phyloP scores from a whole-genome alignment of 1,140 invertebrate species.

The Drosophila tani region DNA sequence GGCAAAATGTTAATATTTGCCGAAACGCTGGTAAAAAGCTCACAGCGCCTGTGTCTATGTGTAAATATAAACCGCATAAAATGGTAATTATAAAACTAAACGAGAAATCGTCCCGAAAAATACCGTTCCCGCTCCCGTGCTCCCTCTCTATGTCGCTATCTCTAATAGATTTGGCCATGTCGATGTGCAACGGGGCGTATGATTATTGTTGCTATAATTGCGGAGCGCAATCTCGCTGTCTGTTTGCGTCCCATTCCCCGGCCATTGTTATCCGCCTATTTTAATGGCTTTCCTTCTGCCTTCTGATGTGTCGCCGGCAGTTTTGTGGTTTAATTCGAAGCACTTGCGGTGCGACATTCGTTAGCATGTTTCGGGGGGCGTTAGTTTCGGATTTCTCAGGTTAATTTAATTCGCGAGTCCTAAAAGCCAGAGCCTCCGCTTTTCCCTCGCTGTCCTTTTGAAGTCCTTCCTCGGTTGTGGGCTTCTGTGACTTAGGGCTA shows the following conservation, averaged over 20 bases:
- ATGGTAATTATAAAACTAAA: conserved; percentile 81
- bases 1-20: conserved; percentile 81
- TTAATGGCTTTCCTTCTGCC: conserved; percentile 67
- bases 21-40: conserved; percentile 68
- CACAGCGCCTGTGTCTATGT: conserved; percentile 35
- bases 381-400: conserved; percentile 23
- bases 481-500: conserved; percentile 34
- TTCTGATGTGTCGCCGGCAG: conserved; percentile 21
- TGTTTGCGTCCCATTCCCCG: conserved; percentile 9
- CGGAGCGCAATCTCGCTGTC: conserved; percentile 21
- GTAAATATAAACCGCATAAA: conserved; percentile 77
- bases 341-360: conserved; percentile 34
- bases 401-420: conserved; percentile 37
- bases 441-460: conserved; percentile 6
- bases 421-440: not conserved
- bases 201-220: conserved; percentile 81
- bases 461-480: conserved; percentile 1
- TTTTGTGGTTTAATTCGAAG: conserved; percentile 59
- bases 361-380: conserved; percentile 57
- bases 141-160: conserved; percentile 37
- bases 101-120: conserved; percentile 49
- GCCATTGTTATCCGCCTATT: conserved; percentile 43
- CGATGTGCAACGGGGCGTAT: conserved; percentile 75
- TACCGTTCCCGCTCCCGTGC: not conserved
- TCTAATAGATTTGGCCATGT: conserved; percentile 70